Evolutionary conservation across 2,113 vertebrate species (phyloP).

Genomic region (Fulmarus glacialis): DNA sequence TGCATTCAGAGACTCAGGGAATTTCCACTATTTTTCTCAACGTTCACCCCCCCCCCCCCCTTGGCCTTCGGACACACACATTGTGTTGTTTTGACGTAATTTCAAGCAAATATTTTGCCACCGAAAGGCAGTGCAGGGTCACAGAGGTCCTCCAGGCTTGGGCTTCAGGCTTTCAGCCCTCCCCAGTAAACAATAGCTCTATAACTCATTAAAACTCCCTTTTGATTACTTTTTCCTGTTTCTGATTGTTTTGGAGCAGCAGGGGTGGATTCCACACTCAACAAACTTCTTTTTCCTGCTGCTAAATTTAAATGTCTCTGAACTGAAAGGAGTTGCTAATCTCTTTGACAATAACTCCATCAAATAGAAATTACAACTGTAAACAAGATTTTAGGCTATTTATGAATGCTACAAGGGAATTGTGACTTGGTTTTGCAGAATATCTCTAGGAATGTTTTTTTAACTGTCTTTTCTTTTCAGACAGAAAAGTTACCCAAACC

Average conservation of each 20-base stretch:
- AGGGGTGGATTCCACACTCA: slow-evolving; percentile 65
- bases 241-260: slow-evolving; percentile 84
- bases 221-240: slow-evolving; percentile 88
- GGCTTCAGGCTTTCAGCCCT: slow-evolving; percentile 41
- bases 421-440: not conserved
- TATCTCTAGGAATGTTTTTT: not conserved
- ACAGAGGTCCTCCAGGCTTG: slow-evolving; percentile 56
- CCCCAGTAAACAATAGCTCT: slow-evolving; percentile 83
- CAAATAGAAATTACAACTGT: slow-evolving; percentile 22
- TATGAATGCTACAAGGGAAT: not conserved
- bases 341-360: not conserved
- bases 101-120: slow-evolving; percentile 75
- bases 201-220: slow-evolving; percentile 84
- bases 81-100: slow-evolving; percentile 78
- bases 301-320: slow-evolving; percentile 80
- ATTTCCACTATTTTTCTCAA: slow-evolving; percentile 77
- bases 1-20: slow-evolving; percentile 54
- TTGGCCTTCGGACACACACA: slow-evolving; percentile 62
- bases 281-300: slow-evolving; percentile 77
- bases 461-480: not conserved
- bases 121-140: slow-evolving; percentile 70
- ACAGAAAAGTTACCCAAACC: not conserved
- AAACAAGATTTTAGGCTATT: slow-evolving; percentile 23
- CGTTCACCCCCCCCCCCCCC: not conserved
- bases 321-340: slow-evolving; percentile 43